phyloP scores from a whole-genome alignment of 1,140 invertebrate genomes.

The Bombyx mandarina region DNA sequence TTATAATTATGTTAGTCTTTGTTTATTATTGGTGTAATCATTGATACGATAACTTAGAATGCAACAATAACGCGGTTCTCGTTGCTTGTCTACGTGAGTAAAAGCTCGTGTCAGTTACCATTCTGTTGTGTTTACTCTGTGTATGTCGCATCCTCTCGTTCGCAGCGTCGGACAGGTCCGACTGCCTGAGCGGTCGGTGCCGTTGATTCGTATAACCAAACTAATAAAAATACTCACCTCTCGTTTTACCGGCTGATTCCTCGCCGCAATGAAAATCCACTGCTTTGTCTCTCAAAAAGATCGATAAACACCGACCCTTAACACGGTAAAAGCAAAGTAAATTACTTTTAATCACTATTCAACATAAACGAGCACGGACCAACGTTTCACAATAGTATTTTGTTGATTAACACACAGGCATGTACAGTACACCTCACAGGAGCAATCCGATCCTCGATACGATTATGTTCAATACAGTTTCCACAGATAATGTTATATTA shows the following conservation, averaged over 20 bases:
- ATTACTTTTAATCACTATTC: constrained; percentile 68
- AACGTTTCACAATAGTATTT: constrained; percentile 49
- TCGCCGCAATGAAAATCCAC: constrained; percentile 57
- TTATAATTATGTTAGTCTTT: too few species aligned
- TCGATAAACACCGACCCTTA: constrained; percentile 61
- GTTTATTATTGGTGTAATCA: too few species aligned
- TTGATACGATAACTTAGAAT: too few species aligned
- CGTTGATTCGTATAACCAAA: constrained; percentile 17
- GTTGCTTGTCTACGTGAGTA: too few species aligned
- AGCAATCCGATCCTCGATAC: constrained; percentile 32
- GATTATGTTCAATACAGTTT: constrained; percentile 41
- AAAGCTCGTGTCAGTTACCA: too few species aligned
- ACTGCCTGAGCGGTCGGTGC: constrained; percentile 10
- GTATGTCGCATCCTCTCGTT: constrained; percentile 13
- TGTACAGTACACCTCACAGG: constrained; percentile 48
- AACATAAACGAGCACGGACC: constrained; percentile 57
- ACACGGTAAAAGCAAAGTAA: constrained; percentile 64
- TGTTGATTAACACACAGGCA: constrained; percentile 40
- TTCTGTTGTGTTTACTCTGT: not conserved
- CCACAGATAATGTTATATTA: constrained; percentile 39
- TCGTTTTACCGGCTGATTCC: constrained; percentile 33
- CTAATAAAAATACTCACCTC: constrained; percentile 43
- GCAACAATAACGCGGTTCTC: too few species aligned
- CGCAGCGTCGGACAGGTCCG: constrained; percentile 1
- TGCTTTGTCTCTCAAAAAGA: constrained; percentile 55